Evolutionary conservation across 2,888 invertebrate genomes (phyloP).

Genomic region (Carabus problematicus): DNA sequence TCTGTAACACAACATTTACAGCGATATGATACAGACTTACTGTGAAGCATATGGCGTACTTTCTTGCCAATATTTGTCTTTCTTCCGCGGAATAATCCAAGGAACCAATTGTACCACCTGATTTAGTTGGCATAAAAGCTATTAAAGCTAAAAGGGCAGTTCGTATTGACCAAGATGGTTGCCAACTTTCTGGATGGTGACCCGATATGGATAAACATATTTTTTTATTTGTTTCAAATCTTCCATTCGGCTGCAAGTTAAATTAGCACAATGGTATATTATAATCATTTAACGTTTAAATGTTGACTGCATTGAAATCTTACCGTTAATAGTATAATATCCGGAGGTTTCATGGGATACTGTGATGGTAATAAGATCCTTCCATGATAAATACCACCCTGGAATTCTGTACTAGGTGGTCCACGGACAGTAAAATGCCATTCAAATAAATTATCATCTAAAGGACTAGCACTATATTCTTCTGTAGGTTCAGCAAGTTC

Average conservation of each 20-base stretch:
- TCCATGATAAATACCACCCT: conserved; percentile 91
- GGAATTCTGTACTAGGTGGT: conserved; percentile 87
- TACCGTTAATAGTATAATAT: conserved; percentile 89
- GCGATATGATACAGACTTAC: conserved; percentile 3
- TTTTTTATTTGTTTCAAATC: conserved; percentile 93
- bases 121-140: conserved; percentile 92
- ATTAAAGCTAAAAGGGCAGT: conserved; percentile 91
- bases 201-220: conserved; percentile 95
- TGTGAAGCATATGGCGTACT: conserved; percentile 59
- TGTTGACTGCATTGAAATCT: conserved; percentile 47
- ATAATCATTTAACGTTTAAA: background rate
- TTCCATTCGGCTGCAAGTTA: conserved; percentile 80
- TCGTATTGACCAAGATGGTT: conserved; percentile 95
- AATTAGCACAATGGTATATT: conserved; percentile 1
- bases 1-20: conserved; percentile 52
- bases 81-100: conserved; percentile 88
- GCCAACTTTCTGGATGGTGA: conserved; percentile 98
- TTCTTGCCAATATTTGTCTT: conserved; percentile 78
- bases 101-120: conserved; percentile 89
- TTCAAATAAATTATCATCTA: conserved; percentile 95
- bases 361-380: conserved; percentile 90
- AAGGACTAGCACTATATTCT: conserved; percentile 86
- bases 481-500: conserved; percentile 88
- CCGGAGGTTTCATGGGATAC: conserved; percentile 97
- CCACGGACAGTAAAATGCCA: conserved; percentile 97